Percentiles rank a stretch among this genome's conserved stretches.
phyloP scores from a whole-genome alignment of 2,888 invertebrate species.

The Ochropacha duplaris region DNA sequence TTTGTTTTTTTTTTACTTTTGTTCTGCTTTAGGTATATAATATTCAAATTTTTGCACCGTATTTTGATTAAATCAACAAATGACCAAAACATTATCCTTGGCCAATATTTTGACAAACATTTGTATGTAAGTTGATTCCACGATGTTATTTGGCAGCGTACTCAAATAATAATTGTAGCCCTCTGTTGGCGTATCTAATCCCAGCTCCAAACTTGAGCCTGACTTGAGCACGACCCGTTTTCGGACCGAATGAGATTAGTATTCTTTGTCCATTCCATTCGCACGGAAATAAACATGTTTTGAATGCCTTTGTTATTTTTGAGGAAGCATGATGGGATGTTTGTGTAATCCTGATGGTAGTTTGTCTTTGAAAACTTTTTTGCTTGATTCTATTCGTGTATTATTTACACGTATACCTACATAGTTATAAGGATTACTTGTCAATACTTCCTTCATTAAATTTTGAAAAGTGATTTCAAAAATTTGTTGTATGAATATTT shows the following conservation, averaged over 20 bases:
- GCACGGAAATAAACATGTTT: slow-evolving; percentile 21
- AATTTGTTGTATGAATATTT: too few relatives aligned
- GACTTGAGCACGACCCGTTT: neutral
- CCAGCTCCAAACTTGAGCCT: slow-evolving; percentile 2
- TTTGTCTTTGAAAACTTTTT: neutral
- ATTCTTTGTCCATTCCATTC: slow-evolving; percentile 26
- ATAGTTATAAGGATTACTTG: too few relatives aligned
- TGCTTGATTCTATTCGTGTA: neutral
- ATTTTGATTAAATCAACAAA: neutral
- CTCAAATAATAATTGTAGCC: slow-evolving; percentile 4
- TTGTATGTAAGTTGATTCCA: slow-evolving; percentile 1
- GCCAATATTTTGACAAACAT: slow-evolving; percentile 5
- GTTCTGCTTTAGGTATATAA: too few relatives aligned
- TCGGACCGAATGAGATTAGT: slow-evolving; percentile 25
- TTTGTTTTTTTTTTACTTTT: too few relatives aligned
- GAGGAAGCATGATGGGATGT: slow-evolving; percentile 7
- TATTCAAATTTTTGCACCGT: neutral
- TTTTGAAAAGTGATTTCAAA: too few relatives aligned
- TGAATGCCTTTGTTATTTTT: slow-evolving; percentile 18
- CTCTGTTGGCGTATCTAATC: slow-evolving; percentile 5
- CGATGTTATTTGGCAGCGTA: neutral
- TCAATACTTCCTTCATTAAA: neutral
- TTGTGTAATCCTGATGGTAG: neutral
- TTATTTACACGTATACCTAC: too few relatives aligned
- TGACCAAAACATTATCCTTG: neutral